phyloP scores from a whole-genome alignment of 1,140 invertebrate species.

The Pseudomyrmex flavicornis region DNA sequence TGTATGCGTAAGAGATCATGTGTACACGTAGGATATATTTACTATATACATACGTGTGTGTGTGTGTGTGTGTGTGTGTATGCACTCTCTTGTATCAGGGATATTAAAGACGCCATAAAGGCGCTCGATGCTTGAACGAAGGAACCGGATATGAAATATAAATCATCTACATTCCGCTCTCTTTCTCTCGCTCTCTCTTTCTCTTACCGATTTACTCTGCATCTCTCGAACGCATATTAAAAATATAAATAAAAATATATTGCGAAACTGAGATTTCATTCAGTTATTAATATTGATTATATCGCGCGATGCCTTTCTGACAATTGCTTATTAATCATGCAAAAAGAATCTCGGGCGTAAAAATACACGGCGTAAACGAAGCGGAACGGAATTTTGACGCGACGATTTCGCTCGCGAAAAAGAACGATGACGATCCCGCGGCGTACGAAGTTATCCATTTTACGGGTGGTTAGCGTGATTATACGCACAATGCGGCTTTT shows the following conservation, averaged over 20 bases:
- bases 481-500: slow-evolving; percentile 81
- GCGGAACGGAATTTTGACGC: slow-evolving; percentile 34
- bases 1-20: slow-evolving; percentile 7
- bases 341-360: not conserved
- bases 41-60: not conserved
- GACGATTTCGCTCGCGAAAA: slow-evolving; percentile 22
- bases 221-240: not conserved
- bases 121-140: slow-evolving; percentile 40
- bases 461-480: slow-evolving; percentile 81
- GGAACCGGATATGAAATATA: slow-evolving; percentile 56
- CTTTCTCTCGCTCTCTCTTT: not conserved
- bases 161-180: slow-evolving; percentile 25
- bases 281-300: no score
- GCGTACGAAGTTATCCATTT: slow-evolving; percentile 67
- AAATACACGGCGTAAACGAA: not conserved
- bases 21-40: not conserved
- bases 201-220: slow-evolving; percentile 21
- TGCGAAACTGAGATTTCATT: not conserved
- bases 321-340: not conserved
- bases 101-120: slow-evolving; percentile 64
- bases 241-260: slow-evolving; percentile 8
- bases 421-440: slow-evolving; percentile 37
- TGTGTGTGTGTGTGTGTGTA: not conserved
- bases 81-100: slow-evolving; percentile 16
- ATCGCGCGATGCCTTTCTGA: no score